Evolutionary conservation across 2,797 vertebrate species (phyloP).

Genomic region (Ctenopoma multispine): DNA sequence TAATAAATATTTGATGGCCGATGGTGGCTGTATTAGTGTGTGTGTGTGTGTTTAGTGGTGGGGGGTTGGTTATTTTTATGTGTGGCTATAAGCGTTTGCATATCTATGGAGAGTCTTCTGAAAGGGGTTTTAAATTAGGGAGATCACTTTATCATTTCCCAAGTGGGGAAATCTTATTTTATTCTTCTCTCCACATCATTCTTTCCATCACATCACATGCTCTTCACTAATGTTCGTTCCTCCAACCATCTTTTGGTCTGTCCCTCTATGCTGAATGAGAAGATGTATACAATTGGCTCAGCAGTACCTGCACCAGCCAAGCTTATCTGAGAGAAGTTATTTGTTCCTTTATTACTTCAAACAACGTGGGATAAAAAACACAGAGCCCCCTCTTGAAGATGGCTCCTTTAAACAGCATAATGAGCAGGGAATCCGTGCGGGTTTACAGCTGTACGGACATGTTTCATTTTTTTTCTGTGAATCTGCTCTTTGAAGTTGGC

Average conservation of each 20-base stretch:
- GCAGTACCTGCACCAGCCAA: slow-evolving; percentile 7
- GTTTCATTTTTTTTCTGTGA: neutral
- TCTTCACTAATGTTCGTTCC: slow-evolving; percentile 3
- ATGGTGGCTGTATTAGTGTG: slow-evolving; percentile 24
- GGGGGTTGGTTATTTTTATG: slow-evolving; percentile 28
- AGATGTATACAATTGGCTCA: slow-evolving; percentile 28
- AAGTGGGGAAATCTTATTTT: slow-evolving; percentile 38
- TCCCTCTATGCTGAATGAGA: slow-evolving; percentile 11
- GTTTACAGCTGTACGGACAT: neutral
- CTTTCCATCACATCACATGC: slow-evolving; percentile 33
- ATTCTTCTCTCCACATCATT: slow-evolving; percentile 35
- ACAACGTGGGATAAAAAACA: slow-evolving; percentile 19
- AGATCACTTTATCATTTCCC: slow-evolving; percentile 48
- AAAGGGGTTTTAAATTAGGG: slow-evolving; percentile 47
- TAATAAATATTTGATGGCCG: slow-evolving; percentile 76
- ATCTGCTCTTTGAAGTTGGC: slow-evolving; percentile 2
- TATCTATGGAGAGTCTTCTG: slow-evolving; percentile 33
- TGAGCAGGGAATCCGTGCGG: neutral
- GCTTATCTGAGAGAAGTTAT: slow-evolving; percentile 33
- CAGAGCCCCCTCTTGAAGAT: no score
- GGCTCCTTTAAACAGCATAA: neutral
- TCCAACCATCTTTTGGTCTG: slow-evolving; percentile 22
- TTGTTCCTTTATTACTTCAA: slow-evolving; percentile 44
- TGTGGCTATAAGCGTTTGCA: slow-evolving; percentile 28
- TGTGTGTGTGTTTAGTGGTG: slow-evolving; percentile 7